Evolutionary conservation across 2,797 vertebrate species (phyloP).

Genomic region (Notolabrus celidotus): DNA sequence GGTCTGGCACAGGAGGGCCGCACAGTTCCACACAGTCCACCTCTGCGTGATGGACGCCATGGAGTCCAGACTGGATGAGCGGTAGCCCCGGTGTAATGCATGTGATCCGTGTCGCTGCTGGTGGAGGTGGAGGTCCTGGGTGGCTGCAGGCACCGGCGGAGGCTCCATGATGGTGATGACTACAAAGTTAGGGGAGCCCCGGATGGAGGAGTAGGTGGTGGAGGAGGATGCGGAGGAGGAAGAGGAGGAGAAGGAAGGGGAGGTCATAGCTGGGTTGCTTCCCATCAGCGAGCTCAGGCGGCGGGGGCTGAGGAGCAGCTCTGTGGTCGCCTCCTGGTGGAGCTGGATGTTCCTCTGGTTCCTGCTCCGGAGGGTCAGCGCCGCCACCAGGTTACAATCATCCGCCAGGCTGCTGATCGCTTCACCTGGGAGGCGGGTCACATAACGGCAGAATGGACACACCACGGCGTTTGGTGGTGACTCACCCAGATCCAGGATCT

Average conservation of each 20-base stretch:
- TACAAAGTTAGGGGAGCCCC: slow-evolving; percentile 90
- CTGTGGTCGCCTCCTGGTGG: slow-evolving; percentile 81
- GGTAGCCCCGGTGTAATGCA: slow-evolving; percentile 80
- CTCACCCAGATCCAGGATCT: slow-evolving; percentile 93
- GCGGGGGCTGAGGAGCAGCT: slow-evolving; percentile 92
- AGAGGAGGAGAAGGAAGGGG: slow-evolving; percentile 69
- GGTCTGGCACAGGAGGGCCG: slow-evolving; percentile 91
- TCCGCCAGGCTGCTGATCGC: slow-evolving; percentile 90
- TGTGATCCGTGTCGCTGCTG: slow-evolving; percentile 54
- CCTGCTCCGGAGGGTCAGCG: slow-evolving; percentile 86
- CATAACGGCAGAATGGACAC: slow-evolving; percentile 95
- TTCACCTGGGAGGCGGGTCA: slow-evolving; percentile 89
- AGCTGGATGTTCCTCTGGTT: slow-evolving; percentile 86
- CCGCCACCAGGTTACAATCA: slow-evolving; percentile 90
- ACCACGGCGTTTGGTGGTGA: slow-evolving; percentile 88
- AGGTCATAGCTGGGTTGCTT: slow-evolving; percentile 69
- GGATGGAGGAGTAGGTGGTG: slow-evolving; percentile 78
- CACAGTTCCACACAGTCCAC: slow-evolving; percentile 95
- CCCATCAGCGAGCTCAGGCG: slow-evolving; percentile 89
- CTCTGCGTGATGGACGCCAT: slow-evolving; percentile 88
- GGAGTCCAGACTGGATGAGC: slow-evolving; percentile 91
- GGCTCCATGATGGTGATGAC: slow-evolving; percentile 98
- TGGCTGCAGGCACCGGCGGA: slow-evolving; percentile 53
- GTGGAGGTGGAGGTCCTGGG: slow-evolving; percentile 34
- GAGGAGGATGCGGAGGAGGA: slow-evolving; percentile 47